Percentiles rank a stretch among this genome's conserved stretches.
phyloP scores from a whole-genome alignment of 2,797 vertebrate genomes.

The Sebastes reedi region DNA sequence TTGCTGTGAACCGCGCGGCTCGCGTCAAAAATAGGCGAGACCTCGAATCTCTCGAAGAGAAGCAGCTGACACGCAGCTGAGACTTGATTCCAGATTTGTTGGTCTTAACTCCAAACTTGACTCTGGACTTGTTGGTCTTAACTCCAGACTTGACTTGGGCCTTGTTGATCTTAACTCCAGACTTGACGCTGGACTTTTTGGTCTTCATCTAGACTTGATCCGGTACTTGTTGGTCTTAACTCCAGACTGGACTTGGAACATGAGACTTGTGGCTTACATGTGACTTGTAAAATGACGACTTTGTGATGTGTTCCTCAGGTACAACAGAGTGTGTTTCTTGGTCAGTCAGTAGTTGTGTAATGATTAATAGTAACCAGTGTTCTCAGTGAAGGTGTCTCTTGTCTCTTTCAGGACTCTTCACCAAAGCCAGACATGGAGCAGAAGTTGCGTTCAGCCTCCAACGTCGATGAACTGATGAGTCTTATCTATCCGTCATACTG shows the following conservation, averaged over 20 bases:
- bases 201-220: too few species aligned
- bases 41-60: too few species aligned
- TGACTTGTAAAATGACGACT: background rate
- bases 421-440: conserved; percentile 89
- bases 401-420: conserved; percentile 83
- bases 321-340: background rate
- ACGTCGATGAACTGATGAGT: conserved; percentile 95
- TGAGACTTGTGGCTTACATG: background rate
- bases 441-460: conserved; percentile 91
- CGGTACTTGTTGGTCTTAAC: background rate
- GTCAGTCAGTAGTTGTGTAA: background rate
- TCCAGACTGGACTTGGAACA: background rate
- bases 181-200: too few species aligned
- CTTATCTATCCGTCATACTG: conserved; percentile 94
- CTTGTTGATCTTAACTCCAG: too few species aligned
- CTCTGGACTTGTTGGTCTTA: too few species aligned
- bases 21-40: too few species aligned
- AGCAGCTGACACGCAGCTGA: too few species aligned
- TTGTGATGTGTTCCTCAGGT: background rate
- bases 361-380: background rate
- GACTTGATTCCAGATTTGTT: too few species aligned
- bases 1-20: too few species aligned
- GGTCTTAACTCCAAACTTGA: too few species aligned
- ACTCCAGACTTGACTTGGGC: too few species aligned
- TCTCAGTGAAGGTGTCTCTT: background rate